These are phyloP conservation scores for Phodopus roborovskii DNA, from an alignment of 2,113 vertebrate species.

Conservation along the genomic window DNA sequence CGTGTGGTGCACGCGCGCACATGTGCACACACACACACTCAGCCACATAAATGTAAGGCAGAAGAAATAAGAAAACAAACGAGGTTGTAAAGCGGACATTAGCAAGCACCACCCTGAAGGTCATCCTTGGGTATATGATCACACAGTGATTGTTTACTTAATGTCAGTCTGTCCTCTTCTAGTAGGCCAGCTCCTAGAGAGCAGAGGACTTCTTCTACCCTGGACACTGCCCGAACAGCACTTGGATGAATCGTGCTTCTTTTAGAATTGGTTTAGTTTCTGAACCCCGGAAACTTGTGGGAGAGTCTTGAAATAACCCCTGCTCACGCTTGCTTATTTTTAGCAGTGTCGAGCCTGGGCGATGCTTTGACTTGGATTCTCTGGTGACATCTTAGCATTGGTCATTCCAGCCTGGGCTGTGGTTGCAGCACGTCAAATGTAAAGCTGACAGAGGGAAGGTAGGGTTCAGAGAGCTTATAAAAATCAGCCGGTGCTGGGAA, in stretches of 20 bases:
- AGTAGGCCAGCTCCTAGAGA: not conserved
- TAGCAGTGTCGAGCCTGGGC: not conserved
- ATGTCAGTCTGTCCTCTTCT: not conserved
- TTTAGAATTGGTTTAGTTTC: not conserved
- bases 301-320: constrained; percentile 1
- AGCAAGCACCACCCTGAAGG: not conserved
- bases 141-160: not conserved
- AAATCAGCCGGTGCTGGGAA: not conserved
- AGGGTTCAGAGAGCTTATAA: not conserved
- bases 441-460: not conserved
- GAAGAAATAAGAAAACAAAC: not conserved
- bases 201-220: not conserved
- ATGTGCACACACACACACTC: too few species aligned
- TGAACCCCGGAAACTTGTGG: not conserved
- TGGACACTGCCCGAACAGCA: not conserved
- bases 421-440: not conserved
- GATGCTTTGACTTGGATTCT: constrained; percentile 28
- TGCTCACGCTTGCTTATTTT: constrained; percentile 49
- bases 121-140: not conserved
- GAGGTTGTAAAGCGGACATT: not conserved
- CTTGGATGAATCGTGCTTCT: not conserved
- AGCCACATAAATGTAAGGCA: not conserved
- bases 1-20: not conserved
- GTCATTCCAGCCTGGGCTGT: constrained; percentile 20
- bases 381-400: constrained; percentile 6